These are phyloP conservation scores for Artemia sinica DNA, from an alignment of 2,888 invertebrate genomes.

Conservation along the genomic window DNA sequence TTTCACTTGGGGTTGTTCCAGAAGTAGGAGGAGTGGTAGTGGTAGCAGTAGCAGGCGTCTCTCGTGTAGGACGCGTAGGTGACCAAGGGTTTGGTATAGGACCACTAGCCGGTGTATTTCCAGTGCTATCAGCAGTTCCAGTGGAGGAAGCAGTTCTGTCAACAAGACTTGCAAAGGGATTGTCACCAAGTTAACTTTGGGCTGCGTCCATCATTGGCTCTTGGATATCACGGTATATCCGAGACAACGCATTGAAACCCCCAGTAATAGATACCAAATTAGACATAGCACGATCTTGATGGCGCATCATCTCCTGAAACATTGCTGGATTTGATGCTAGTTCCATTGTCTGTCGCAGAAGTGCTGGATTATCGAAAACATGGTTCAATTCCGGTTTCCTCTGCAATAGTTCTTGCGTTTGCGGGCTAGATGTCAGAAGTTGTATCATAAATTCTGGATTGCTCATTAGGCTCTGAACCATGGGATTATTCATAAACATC, in stretches of 20 bases:
- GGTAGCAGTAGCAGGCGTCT: too few species aligned
- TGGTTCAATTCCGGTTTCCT: constrained; percentile 96
- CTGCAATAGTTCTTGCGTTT: constrained; percentile 32
- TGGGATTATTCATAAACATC: too few species aligned
- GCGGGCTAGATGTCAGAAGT: too few species aligned
- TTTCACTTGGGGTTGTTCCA: too few species aligned
- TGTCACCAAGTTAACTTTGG: constrained; percentile 58
- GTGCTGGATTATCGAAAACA: constrained; percentile 68
- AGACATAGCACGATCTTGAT: constrained; percentile 81
- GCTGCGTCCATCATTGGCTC: constrained; percentile 96
- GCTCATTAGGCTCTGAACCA: too few species aligned
- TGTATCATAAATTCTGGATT: too few species aligned
- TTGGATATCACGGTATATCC: constrained; percentile 77
- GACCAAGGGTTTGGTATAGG: too few species aligned
- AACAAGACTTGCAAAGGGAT: constrained; percentile 50
- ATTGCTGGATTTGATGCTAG: constrained; percentile 89
- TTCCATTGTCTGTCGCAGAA: constrained; percentile 88
- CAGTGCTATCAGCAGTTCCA: too few species aligned
- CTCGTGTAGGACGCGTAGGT: too few species aligned
- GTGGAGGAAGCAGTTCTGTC: background rate
- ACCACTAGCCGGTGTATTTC: too few species aligned
- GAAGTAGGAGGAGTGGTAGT: too few species aligned
- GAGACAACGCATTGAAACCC: constrained; percentile 84
- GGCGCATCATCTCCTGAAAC: constrained; percentile 79
- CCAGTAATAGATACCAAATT: constrained; percentile 77